These are phyloP conservation scores for Ganaspis brasiliensis DNA, from an alignment of 2,888 invertebrate species.

Conservation along the genomic window DNA sequence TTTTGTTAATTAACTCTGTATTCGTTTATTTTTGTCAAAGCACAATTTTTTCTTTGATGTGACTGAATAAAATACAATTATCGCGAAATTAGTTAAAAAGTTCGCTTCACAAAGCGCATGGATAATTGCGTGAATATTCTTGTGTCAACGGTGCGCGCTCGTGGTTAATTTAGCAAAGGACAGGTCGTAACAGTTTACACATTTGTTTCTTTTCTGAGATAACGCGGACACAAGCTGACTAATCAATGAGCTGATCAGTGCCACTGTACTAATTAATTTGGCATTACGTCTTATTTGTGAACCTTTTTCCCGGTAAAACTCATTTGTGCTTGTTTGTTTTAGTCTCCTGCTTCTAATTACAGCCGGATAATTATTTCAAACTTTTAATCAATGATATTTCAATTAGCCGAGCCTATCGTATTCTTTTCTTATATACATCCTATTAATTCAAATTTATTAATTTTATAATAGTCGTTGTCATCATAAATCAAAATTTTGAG, in stretches of 20 bases:
- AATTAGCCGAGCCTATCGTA: too few relatives aligned
- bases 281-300: too few relatives aligned
- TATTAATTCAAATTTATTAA: too few relatives aligned
- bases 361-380: too few relatives aligned
- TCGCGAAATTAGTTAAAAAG: slow-evolving; percentile 51
- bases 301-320: too few relatives aligned
- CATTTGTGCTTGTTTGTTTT: too few relatives aligned
- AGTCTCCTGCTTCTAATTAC: too few relatives aligned
- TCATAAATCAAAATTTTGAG: too few relatives aligned
- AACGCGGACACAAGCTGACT: slow-evolving; percentile 11
- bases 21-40: background rate
- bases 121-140: slow-evolving; percentile 62
- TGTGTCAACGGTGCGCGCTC: slow-evolving; percentile 16
- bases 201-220: slow-evolving; percentile 3
- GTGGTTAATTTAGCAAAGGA: slow-evolving; percentile 14
- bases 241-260: slow-evolving; percentile 29
- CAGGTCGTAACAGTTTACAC: slow-evolving; percentile 4
- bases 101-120: slow-evolving; percentile 63
- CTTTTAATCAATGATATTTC: too few relatives aligned
- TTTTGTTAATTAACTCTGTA: slow-evolving; percentile 11
- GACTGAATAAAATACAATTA: slow-evolving; percentile 46
- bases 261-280: background rate
- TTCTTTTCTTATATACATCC: too few relatives aligned
- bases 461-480: too few relatives aligned
- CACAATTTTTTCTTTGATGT: slow-evolving; percentile 68